Evolutionary conservation across 1,140 invertebrate species (phyloP).

Genomic region (Bombus turneri): DNA sequence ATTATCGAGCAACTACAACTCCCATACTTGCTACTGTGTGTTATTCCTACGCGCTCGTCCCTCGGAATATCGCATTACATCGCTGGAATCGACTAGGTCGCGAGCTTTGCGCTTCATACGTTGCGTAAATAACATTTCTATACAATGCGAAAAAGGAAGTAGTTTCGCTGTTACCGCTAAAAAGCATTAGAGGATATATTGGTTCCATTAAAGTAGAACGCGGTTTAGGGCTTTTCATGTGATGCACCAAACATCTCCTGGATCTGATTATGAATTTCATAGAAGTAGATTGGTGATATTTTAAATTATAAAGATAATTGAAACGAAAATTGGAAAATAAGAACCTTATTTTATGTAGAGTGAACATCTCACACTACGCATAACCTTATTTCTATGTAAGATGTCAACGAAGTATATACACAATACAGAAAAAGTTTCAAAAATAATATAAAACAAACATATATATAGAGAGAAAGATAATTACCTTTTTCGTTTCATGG

Average conservation of each 20-base stretch:
- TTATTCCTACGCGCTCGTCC: neutral
- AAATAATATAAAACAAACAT: neutral
- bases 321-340: neutral
- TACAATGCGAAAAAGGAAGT: neutral
- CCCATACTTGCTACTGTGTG: too few relatives aligned
- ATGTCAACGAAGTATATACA: too few relatives aligned
- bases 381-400: too few relatives aligned
- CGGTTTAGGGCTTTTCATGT: neutral
- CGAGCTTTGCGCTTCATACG: neutral
- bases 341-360: too few relatives aligned
- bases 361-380: too few relatives aligned
- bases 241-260: neutral
- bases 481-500: too few relatives aligned
- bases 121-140: neutral
- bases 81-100: neutral
- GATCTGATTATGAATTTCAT: neutral
- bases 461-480: neutral
- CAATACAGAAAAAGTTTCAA: too few relatives aligned
- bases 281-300: neutral
- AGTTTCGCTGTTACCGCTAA: neutral
- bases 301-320: neutral
- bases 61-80: constrained; percentile 7
- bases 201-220: neutral
- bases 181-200: neutral
- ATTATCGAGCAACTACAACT: constrained; percentile 33